These are phyloP conservation scores for Latrodectus hesperus DNA, from an alignment of 2,888 invertebrate species.

Conservation along the genomic window DNA sequence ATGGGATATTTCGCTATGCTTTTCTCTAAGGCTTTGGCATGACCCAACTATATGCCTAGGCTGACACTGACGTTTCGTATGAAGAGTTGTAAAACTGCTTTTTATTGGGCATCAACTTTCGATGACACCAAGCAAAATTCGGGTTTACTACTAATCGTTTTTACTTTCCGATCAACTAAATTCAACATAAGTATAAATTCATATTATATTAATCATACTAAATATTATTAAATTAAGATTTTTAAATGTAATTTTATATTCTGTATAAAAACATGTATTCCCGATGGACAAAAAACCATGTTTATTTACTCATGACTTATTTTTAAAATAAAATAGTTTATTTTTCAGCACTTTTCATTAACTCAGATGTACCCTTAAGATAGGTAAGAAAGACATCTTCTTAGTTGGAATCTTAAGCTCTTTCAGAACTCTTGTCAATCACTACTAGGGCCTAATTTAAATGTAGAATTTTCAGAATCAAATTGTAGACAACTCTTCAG, in stretches of 20 bases:
- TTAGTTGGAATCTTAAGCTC: no score
- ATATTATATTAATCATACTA: no score
- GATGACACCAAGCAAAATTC: neutral
- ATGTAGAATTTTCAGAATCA: conserved; percentile 38
- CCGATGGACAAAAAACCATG: no score
- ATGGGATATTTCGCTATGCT: neutral
- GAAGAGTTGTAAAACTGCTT: neutral
- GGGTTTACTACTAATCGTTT: neutral
- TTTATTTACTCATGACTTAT: no score
- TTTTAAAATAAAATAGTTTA: no score
- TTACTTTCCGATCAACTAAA: neutral
- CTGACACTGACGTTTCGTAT: neutral
- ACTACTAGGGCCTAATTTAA: conserved; percentile 34
- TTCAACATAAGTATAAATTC: neutral
- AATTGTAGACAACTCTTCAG: conserved; percentile 28
- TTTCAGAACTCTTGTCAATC: conserved; percentile 41
- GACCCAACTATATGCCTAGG: neutral
- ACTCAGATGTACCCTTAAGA: no score
- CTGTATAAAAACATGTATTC: no score
- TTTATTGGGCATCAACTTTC: neutral
- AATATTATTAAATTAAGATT: no score
- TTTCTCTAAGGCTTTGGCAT: neutral
- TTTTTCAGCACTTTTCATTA: no score
- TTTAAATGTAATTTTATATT: no score
- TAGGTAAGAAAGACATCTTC: no score